Evolutionary conservation across 2,113 vertebrate genomes (phyloP).

Genomic region (Hippocampus barbouri): DNA sequence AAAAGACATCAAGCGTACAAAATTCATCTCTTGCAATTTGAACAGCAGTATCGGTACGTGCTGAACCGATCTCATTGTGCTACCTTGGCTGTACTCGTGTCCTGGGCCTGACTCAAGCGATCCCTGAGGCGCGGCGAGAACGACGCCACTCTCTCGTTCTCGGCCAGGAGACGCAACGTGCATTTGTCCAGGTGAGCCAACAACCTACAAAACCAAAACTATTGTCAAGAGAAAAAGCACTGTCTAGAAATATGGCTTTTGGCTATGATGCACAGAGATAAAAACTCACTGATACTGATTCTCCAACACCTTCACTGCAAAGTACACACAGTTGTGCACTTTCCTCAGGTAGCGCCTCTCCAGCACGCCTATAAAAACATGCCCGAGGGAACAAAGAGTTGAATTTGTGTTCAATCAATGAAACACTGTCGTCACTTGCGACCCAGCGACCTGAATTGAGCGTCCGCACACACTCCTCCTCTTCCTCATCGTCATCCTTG

Average conservation of each 20-base stretch:
- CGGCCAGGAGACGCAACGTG: constrained; percentile 86
- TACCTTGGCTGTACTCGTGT: constrained; percentile 87
- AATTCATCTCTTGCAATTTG: background rate
- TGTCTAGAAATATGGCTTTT: background rate
- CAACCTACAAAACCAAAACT: constrained; percentile 68
- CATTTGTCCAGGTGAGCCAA: constrained; percentile 86
- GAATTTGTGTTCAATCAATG: background rate
- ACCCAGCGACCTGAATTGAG: constrained; percentile 45
- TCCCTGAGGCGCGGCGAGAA: constrained; percentile 85
- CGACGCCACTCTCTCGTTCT: constrained; percentile 86
- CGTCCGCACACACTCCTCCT: constrained; percentile 36
- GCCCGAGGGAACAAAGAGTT: background rate
- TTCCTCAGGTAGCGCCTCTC: constrained; percentile 80
- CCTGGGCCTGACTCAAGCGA: constrained; percentile 79
- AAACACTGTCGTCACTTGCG: background rate
- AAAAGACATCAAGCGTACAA: background rate
- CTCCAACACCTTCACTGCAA: constrained; percentile 89
- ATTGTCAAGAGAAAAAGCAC: background rate
- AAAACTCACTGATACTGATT: constrained; percentile 88
- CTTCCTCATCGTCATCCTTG: constrained; percentile 30
- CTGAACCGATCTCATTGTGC: background rate
- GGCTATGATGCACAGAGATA: background rate
- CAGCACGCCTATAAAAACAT: constrained; percentile 71
- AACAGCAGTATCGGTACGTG: background rate
- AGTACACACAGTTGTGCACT: constrained; percentile 95